phyloP scores from a whole-genome alignment of 2,797 vertebrate species.

The Dendrocincla fuliginosa region DNA sequence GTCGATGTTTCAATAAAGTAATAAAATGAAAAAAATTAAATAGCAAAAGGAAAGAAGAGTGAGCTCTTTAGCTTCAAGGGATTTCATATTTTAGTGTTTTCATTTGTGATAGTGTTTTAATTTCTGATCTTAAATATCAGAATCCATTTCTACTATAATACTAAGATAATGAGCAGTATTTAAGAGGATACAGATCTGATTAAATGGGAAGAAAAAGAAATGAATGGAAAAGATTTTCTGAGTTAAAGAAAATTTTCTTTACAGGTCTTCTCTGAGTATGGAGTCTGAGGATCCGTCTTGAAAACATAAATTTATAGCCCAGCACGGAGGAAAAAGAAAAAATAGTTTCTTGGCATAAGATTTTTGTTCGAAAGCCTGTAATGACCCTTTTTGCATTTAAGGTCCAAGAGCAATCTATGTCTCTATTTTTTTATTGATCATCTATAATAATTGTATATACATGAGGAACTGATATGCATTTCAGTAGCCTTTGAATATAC shows the following conservation, averaged over 20 bases:
- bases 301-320: background rate
- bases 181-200: background rate
- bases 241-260: background rate
- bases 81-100: constrained; percentile 9
- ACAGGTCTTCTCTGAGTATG: background rate
- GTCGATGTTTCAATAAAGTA: background rate
- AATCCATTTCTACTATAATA: background rate
- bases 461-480: background rate
- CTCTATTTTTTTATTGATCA: background rate
- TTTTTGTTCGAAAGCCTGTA: background rate
- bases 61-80: background rate
- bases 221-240: background rate
- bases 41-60: background rate
- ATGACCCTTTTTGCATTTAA: background rate
- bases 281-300: background rate
- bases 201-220: background rate
- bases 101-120: background rate
- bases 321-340: background rate
- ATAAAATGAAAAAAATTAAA: background rate
- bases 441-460: background rate
- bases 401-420: background rate
- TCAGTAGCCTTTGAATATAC: background rate
- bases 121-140: background rate
- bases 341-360: background rate
- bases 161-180: background rate